Evolutionary conservation across 2,797 vertebrate genomes (phyloP).

Genomic region (Sebastes oblongus): DNA sequence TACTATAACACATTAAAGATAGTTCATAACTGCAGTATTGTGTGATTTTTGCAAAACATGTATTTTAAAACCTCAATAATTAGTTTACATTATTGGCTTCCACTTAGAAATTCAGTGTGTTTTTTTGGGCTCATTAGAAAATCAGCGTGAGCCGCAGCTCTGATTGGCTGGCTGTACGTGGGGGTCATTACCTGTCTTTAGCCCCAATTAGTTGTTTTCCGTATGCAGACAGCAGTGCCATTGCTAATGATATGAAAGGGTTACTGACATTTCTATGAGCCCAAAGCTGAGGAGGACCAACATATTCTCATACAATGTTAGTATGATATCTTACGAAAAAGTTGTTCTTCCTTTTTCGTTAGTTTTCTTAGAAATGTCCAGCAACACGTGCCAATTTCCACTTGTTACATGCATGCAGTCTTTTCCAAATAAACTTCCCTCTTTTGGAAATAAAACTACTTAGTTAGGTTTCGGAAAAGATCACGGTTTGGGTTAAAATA

Average conservation of each 20-base stretch:
- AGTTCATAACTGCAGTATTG: neutral
- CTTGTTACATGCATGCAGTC: too few relatives aligned
- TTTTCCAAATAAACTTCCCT: too few relatives aligned
- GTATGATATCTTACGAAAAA: neutral
- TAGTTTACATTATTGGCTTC: neutral
- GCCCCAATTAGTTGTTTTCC: constrained; percentile 34
- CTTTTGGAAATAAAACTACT: too few relatives aligned
- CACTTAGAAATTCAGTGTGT: neutral
- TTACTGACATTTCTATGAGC: neutral
- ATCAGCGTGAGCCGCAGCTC: constrained; percentile 10
- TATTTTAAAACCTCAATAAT: neutral
- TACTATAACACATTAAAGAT: neutral
- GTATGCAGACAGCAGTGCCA: constrained; percentile 20
- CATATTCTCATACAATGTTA: neutral
- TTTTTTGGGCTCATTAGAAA: constrained; percentile 23
- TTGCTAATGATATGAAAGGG: constrained; percentile 16
- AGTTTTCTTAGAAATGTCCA: too few relatives aligned
- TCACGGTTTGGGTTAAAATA: too few relatives aligned
- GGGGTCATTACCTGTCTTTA: constrained; percentile 22
- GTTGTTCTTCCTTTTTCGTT: neutral
- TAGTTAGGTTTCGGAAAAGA: too few relatives aligned
- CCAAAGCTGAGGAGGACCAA: neutral
- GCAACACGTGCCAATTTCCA: too few relatives aligned
- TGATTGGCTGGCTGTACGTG: neutral
- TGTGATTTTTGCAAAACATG: neutral